A percentile compares a stretch with the other conserved stretches of the same genome.
Evolutionary conservation across 2,113 vertebrate species (phyloP).

Genomic region (Gambusia holbrooki): DNA sequence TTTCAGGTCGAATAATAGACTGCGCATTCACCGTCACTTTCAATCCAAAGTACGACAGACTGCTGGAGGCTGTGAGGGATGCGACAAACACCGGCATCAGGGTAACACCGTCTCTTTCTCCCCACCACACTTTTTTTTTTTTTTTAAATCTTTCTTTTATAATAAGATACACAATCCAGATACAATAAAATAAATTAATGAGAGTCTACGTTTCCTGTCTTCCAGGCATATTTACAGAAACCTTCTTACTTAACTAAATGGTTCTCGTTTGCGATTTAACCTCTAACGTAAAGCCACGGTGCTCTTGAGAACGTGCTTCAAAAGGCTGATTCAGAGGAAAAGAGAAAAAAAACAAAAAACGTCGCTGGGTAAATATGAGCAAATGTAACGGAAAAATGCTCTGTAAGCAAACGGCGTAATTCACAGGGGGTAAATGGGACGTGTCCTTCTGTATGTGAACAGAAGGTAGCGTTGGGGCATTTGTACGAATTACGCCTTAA

Average conservation of each 20-base stretch:
- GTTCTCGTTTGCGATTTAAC: too few species aligned
- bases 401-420: not conserved
- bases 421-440: not conserved
- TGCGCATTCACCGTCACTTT: conserved; percentile 99
- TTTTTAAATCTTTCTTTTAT: not conserved
- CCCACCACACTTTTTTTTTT: too few species aligned
- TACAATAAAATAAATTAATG: not conserved
- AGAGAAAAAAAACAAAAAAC: not conserved
- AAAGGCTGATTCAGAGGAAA: conserved; percentile 1
- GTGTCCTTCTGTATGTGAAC: not conserved
- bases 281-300: not conserved
- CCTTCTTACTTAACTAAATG: not conserved
- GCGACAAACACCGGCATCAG: conserved; percentile 98
- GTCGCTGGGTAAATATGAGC: not conserved
- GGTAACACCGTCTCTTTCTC: conserved; percentile 71
- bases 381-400: conserved; percentile 4
- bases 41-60: conserved; percentile 95
- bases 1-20: conserved; percentile 96
- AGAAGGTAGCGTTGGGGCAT: not conserved
- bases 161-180: not conserved
- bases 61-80: conserved; percentile 97
- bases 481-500: too few species aligned
- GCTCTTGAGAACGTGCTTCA: not conserved
- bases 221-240: not conserved
- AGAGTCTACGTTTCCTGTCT: not conserved